A percentile compares a stretch with the other conserved stretches of the same genome.
Evolutionary conservation across 2,113 vertebrate species (phyloP).

Genomic region (Scopus umbretta): DNA sequence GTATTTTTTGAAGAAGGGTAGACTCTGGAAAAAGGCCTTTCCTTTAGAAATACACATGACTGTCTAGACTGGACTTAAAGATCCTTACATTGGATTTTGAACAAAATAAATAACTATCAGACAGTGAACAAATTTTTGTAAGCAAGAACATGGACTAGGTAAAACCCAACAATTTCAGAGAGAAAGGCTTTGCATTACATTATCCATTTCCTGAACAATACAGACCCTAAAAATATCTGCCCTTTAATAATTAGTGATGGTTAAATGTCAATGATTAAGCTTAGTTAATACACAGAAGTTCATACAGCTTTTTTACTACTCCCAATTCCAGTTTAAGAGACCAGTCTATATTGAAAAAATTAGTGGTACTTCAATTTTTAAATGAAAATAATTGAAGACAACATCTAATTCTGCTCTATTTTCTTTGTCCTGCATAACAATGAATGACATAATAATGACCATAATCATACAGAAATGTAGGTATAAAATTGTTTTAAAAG

Average conservation of each 20-base stretch:
- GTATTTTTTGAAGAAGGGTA: background rate
- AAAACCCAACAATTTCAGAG: background rate
- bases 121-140: background rate
- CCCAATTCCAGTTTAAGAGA: background rate
- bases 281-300: background rate
- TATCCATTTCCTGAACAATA: background rate
- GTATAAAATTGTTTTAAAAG: background rate
- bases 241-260: background rate
- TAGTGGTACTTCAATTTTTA: background rate
- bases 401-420: background rate
- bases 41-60: background rate
- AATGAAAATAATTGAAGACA: background rate
- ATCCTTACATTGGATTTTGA: background rate
- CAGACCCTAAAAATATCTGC: background rate
- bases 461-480: background rate
- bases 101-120: background rate
- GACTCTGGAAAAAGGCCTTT: background rate
- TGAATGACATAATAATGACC: background rate
- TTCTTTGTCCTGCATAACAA: background rate
- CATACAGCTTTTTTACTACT: background rate
- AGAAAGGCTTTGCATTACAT: background rate
- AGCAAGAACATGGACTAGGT: background rate
- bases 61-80: background rate
- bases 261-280: background rate
- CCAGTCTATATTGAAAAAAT: background rate